phyloP scores from a whole-genome alignment of 2,113 vertebrate genomes.

The Pseudorasbora parva region DNA sequence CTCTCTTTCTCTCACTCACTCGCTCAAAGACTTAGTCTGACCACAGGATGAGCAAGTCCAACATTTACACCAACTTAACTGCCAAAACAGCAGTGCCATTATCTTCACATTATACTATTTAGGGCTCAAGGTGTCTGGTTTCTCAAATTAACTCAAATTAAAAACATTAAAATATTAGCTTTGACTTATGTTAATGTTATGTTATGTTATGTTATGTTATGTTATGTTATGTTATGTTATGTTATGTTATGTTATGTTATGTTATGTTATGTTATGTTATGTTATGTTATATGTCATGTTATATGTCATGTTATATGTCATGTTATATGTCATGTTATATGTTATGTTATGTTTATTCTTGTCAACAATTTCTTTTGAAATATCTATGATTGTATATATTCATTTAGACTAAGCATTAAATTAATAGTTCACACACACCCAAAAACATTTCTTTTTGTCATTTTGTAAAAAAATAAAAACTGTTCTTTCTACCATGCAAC shows the following conservation, averaged over 20 bases:
- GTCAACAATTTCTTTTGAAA: neutral
- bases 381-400: neutral
- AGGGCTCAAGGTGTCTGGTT: neutral
- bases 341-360: too few relatives aligned
- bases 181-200: too few relatives aligned
- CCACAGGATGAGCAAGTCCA: slow-evolving; percentile 7
- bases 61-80: slow-evolving; percentile 10
- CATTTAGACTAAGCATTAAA: too few relatives aligned
- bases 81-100: slow-evolving; percentile 11
- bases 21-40: slow-evolving; percentile 9
- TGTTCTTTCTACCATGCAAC: neutral
- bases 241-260: too few relatives aligned
- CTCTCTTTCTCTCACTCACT: slow-evolving; percentile 31
- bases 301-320: too few relatives aligned
- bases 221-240: too few relatives aligned
- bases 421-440: neutral
- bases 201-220: too few relatives aligned
- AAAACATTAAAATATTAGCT: neutral
- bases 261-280: too few relatives aligned
- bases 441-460: too few relatives aligned
- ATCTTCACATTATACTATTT: slow-evolving; percentile 12
- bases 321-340: too few relatives aligned
- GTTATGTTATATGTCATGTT: too few relatives aligned
- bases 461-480: too few relatives aligned
- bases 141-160: neutral